Conservation (phyloP, 2,113 vertebrate species). For the Hyperoodon ampullatus region DNA sequence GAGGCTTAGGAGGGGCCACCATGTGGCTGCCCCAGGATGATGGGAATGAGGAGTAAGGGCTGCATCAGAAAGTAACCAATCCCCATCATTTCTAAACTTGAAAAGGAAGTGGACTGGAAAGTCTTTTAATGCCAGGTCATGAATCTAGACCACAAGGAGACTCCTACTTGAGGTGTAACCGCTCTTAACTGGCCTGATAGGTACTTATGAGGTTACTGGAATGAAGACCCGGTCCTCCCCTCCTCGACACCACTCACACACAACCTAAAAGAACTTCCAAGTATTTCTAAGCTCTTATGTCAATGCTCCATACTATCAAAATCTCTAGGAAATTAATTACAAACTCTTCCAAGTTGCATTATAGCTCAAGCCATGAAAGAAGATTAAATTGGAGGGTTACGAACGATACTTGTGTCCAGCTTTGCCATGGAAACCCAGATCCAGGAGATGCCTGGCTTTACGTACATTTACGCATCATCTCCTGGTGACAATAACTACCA, state of each 20-base stretch:
- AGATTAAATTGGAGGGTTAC: background rate
- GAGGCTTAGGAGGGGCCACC: no score
- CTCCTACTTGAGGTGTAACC: background rate
- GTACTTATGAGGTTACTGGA: background rate
- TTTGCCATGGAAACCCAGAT: conserved; percentile 11
- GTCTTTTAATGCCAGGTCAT: background rate
- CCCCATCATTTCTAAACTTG: background rate
- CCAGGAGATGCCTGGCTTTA: background rate
- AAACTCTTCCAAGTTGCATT: background rate
- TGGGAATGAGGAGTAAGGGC: background rate
- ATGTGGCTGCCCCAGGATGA: background rate
- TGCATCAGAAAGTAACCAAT: background rate
- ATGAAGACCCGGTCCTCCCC: background rate
- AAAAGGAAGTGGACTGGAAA: background rate
- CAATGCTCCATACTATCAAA: background rate
- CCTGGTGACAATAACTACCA: background rate
- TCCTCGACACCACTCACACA: background rate
- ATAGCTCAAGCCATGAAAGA: background rate
- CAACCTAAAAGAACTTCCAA: background rate
- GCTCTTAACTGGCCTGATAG: background rate
- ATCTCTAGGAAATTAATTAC: background rate
- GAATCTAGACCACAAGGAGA: background rate
- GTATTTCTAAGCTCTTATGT: conserved; percentile 2
- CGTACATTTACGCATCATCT: background rate
- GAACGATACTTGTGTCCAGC: background rate